phyloP scores from a whole-genome alignment of 2,113 vertebrate genomes.

The Percopsis transmontana region DNA sequence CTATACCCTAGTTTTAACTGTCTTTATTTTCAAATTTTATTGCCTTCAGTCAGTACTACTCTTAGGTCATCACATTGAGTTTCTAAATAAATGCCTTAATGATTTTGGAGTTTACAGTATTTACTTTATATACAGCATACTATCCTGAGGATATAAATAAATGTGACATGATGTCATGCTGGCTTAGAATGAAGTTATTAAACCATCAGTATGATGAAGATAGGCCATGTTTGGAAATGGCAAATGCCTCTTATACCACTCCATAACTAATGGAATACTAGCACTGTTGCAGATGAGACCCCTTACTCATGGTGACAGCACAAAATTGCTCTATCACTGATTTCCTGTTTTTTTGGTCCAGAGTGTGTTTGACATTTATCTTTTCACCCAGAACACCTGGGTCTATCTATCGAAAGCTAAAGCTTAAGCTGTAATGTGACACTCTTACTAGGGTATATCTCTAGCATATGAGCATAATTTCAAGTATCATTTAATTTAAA shows the following conservation, averaged over 20 bases:
- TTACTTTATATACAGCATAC: neutral
- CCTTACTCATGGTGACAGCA: neutral
- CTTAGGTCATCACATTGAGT: neutral
- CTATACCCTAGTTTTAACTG: too few relatives aligned
- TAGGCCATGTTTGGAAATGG: neutral
- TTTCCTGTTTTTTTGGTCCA: neutral
- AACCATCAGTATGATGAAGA: neutral
- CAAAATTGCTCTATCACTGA: neutral
- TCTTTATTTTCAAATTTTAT: too few relatives aligned
- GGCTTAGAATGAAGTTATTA: neutral
- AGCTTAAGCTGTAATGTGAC: neutral
- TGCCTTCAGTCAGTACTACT: too few relatives aligned
- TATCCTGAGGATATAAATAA: neutral
- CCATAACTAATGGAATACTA: conserved; percentile 1
- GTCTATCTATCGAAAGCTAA: too few relatives aligned
- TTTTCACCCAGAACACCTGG: neutral
- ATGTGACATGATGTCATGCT: neutral
- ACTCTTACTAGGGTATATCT: neutral
- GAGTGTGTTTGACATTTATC: neutral
- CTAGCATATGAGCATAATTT: too few relatives aligned
- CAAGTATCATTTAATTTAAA: too few relatives aligned
- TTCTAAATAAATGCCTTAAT: neutral
- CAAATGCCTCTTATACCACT: neutral
- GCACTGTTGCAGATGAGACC: neutral
- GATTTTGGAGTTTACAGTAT: neutral